Conservation (phyloP, 2,113 vertebrate species). For the Electrona antarctica region DNA sequence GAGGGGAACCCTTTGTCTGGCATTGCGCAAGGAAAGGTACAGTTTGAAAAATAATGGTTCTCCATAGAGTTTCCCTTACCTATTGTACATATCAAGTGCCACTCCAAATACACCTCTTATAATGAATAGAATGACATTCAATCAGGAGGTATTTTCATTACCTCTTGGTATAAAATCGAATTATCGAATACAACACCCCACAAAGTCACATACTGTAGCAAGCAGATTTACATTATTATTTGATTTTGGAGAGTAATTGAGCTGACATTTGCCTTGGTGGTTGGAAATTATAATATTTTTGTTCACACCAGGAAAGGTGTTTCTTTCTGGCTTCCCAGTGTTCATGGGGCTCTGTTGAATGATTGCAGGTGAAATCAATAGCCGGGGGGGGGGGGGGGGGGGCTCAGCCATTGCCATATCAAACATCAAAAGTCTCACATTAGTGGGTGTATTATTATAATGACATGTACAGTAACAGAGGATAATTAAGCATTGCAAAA, state of each 20-base stretch:
- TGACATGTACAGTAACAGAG: too few relatives aligned
- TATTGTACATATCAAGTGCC: conserved; percentile 32
- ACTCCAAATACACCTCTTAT: conserved; percentile 18
- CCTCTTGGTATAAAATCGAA: background rate
- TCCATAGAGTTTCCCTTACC: conserved; percentile 38
- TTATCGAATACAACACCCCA: background rate
- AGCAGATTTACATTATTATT: background rate
- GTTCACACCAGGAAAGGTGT: background rate
- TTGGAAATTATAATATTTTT: too few relatives aligned
- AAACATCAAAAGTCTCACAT: background rate
- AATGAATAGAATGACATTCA: conserved; percentile 9
- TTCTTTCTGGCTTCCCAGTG: background rate
- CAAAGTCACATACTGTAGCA: background rate
- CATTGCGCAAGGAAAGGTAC: conserved; percentile 18
- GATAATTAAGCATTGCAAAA: conserved; percentile 25
- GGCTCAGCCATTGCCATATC: too few relatives aligned
- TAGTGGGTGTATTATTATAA: background rate
- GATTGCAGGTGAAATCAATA: background rate
- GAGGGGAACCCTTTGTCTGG: conserved; percentile 53
- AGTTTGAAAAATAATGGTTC: conserved; percentile 54
- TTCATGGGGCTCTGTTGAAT: background rate
- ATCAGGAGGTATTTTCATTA: background rate
- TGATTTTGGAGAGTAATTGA: too few relatives aligned
- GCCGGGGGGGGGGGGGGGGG: background rate
- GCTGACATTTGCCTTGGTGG: too few relatives aligned